Base-by-base conservation (phyloP, 2,888 invertebrate genomes). In the Brenthis ino region DNA sequence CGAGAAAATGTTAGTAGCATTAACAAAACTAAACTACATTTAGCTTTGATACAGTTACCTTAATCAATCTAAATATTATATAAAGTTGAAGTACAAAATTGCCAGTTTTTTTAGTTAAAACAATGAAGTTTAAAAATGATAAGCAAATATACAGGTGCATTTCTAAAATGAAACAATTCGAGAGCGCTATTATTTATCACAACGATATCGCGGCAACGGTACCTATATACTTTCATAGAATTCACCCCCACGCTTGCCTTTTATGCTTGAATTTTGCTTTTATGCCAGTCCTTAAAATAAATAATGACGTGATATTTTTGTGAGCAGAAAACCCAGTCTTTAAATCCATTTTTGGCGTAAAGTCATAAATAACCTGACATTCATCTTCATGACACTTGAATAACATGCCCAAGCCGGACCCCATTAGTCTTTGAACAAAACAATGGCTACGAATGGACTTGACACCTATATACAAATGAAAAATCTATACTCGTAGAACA, bases 351-450 rank as follows among this genome's bases (percentile, higher is more conserved):
- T 85, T 85, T 85, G 78, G 80, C 75, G 70, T 77, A 78, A 81
- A 79, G 83, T 81, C 88, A 89, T 90, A 89, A 90, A 90, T 87
- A 86, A 88, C 86, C 76, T 80, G 84, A 83, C 88, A 90, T 89
- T 89, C 85, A 89, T 90, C 89, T 88, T 87, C 84, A 77, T 89
- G 90, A 89, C 89, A 88, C 87, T 86, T 89, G 87, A 88, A 89
- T 89, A 89, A 87, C 86, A 85, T 80, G 77, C 78, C 80, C 77
- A 79, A 78, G 83, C 82, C 82, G 77, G 80, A 80, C 80, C 80
- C 88, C 88, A 89, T 88, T 89, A 89, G 87, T 89, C 88, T 89
- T 87, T 88, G 80, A 80, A 80, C 84, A 80, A 89, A 88, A 89
- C 89, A 89, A 89, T 85, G 82, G 82, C 75, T 77, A 77, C 76